Base-by-base conservation (phyloP, 2,113 vertebrate genomes). In the Equus quagga region DNA sequence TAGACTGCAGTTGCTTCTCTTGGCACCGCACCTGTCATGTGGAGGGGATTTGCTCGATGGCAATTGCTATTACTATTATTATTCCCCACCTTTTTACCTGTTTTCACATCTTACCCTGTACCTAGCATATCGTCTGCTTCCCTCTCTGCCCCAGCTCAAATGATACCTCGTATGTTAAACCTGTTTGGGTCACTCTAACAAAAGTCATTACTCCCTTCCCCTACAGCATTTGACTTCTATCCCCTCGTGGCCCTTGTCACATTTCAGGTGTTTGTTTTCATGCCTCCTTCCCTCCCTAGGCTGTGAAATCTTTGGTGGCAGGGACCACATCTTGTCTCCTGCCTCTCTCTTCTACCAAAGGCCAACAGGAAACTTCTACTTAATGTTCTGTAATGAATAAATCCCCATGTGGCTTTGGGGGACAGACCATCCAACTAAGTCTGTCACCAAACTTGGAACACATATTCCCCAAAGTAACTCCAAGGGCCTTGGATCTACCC, bases 341-440 rank as follows among this genome's bases (percentile, higher is more conserved):
- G 67, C 18, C 73, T 67, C 81, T 81, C 49, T 84, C 86, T 92
- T 60, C 26, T 51, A 89, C 26, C 86, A 75, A 72, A 86, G 19
- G 5, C 56, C 54, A 51, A 8, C 18, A 64, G 56, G 41, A 94
- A 95, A 94, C 17, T 31, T 95, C 56, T 80, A 65, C 23, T 95
- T 76, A 64, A 56, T 96, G 26, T 72, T 96, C 9, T 36, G 91
- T 85, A 94, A 64, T 88, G 46, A 84, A 13, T 72, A 93, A 94
- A 80, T 87, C 64, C 21, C 79, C 21, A 6, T 17, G 12, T 60
- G 58, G 51, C 76, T 90, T 91, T 65, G 92, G 36, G 36, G 36
- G 36, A 41, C 36, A 93, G 84, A 91, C 13, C 21, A 87, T 41
- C 60, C 67, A 33, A 75, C 56, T 24, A 60, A 76, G 26, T 69